Conservation (phyloP, 2,888 invertebrate species). For the Melolontha melolontha region DNA sequence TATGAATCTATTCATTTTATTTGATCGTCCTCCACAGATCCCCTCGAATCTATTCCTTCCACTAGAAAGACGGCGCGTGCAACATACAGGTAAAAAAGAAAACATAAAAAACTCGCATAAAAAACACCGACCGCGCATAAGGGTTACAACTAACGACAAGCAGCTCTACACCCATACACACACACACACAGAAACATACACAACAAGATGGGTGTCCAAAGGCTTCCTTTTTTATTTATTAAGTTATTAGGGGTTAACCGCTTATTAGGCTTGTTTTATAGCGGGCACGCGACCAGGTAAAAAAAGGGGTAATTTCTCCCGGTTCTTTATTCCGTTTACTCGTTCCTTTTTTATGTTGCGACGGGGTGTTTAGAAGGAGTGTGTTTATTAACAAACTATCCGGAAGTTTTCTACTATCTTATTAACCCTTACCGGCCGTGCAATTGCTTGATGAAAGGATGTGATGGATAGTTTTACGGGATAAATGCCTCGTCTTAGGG, state of each 20-base stretch:
- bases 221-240: conserved; percentile 58
- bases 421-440: conserved; percentile 16
- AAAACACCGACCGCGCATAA: conserved; percentile 48
- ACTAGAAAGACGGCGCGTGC: no score
- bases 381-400: conserved; percentile 16
- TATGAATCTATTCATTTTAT: no score
- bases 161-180: conserved; percentile 51
- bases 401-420: conserved; percentile 34
- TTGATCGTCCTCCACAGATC: no score
- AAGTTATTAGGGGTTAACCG: conserved; percentile 65
- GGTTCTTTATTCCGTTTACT: conserved; percentile 46
- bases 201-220: conserved; percentile 18
- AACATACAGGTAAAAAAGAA: no score
- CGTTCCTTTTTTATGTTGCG: conserved; percentile 47
- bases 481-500: neutral
- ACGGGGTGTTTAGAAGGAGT: conserved; percentile 1
- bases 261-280: conserved; percentile 63
- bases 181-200: neutral
- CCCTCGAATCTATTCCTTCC: no score
- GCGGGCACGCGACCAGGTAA: conserved; percentile 64
- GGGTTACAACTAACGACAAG: conserved; percentile 56
- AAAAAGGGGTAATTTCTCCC: conserved; percentile 54
- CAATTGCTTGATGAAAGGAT: conserved; percentile 18
- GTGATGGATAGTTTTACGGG: conserved; percentile 27
- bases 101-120: no score